A percentile compares a stretch with the other conserved stretches of the same genome.
Evolutionary conservation across 2,113 vertebrate species (phyloP).

Genomic region (Gallinago undulata): DNA sequence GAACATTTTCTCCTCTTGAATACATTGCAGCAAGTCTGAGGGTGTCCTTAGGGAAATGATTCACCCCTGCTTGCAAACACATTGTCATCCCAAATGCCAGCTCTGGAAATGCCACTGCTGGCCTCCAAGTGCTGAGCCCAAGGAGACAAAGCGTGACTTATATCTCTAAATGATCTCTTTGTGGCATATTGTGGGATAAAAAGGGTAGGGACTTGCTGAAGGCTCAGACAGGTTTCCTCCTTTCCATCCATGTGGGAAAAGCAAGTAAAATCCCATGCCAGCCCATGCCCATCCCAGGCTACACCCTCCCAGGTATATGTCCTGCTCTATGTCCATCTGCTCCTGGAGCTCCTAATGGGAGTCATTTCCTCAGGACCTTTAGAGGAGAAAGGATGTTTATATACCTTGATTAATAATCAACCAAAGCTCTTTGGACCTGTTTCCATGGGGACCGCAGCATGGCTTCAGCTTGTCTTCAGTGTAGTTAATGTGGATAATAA

Average conservation of each 20-base stretch:
- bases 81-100: conserved; percentile 29
- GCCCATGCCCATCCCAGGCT: neutral
- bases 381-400: neutral
- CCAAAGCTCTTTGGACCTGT: conserved; percentile 39
- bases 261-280: neutral
- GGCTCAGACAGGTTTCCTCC: neutral
- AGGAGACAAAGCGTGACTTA: neutral
- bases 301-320: fast-evolving
- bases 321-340: neutral
- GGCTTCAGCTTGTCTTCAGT: neutral
- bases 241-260: neutral
- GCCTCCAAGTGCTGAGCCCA: neutral
- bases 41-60: conserved; percentile 27
- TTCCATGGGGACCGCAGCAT: conserved; percentile 45
- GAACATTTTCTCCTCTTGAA: conserved; percentile 1
- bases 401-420: neutral
- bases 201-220: neutral
- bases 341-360: neutral
- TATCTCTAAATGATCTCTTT: neutral
- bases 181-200: neutral
- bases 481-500: neutral
- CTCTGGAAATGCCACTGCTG: neutral
- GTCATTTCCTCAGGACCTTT: neutral
- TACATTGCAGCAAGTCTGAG: neutral
- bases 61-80: conserved; percentile 42